Evolutionary conservation across 2,113 vertebrate species (phyloP), one percentile per base, ranked within the genome.

Genomic region (Saccopteryx leptura): DNA sequence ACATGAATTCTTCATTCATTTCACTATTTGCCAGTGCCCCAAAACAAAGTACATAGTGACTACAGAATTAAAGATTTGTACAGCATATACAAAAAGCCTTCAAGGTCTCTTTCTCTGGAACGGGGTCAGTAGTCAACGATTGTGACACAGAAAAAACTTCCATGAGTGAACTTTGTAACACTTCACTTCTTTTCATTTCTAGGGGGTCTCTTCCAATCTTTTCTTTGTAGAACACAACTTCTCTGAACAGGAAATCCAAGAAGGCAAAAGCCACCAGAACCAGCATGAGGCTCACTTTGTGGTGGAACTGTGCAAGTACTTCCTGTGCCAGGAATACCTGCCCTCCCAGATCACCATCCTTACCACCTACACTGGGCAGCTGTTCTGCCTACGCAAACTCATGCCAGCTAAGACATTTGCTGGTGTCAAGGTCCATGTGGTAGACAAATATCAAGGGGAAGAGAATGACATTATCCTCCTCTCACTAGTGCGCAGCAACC

Each of bases 361-460:
- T 60, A 99, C 99, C 23, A 99, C 99, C 75, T 99, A 99, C 2
- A 99, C 99, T 0, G 99, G 99, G 24, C 99, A 99, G 97, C 98
- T 99, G 60, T 98, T 99, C 96, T 99, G 99, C 90, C 98, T 99
- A 94, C 99, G 98, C 54, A 99, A 98, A 15, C 98, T 99, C 15
- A 99, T 99, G 99, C 99, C 99, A 48, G 98, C 96, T 23, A 98
- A 93, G 14, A 82, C 97, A 26, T 99, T 99, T 78, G 56, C 97
- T 60, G 99, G 99, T 1, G 99, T 99, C 95, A 99, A 98, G 97
- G 99, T 99, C 80, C 99, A 99, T 0, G 99, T 99, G 2, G 99
- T 99, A 21, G 99, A 99, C 98, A 99, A 99, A 94, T 99, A 99
- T 97, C 99, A 99, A 96, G 99, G 99, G 6, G 99, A 99, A 91